Percentiles rank a stretch among this genome's conserved stretches.
These are phyloP conservation scores for Selenia dentaria DNA, from an alignment of 2,888 invertebrate genomes.

Conservation along the genomic window DNA sequence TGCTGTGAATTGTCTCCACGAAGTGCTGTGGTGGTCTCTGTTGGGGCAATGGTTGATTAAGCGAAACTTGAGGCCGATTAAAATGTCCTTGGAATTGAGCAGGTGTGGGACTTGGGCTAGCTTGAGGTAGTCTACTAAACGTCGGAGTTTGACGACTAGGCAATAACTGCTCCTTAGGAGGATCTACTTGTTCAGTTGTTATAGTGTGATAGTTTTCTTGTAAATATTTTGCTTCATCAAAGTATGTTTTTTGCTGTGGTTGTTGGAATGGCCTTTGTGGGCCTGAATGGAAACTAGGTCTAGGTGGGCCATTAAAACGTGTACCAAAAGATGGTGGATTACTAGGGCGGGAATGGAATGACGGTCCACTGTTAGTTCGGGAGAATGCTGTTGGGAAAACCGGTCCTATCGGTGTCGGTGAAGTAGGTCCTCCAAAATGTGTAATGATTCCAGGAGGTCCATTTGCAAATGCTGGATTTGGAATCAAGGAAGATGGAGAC, in stretches of 20 bases:
- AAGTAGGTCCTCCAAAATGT: slow-evolving; percentile 58
- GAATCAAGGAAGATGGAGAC: slow-evolving; percentile 53
- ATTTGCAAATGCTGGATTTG: slow-evolving; percentile 58
- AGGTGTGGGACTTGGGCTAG: slow-evolving; percentile 61
- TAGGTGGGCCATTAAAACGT: slow-evolving; percentile 71
- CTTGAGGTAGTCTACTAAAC: slow-evolving; percentile 59
- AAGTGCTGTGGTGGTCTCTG: slow-evolving; percentile 69
- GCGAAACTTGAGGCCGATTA: slow-evolving; percentile 60
- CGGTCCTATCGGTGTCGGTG: slow-evolving; percentile 60
- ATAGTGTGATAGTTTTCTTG: slow-evolving; percentile 83
- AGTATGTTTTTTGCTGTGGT: slow-evolving; percentile 66
- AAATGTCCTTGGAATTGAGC: slow-evolving; percentile 65
- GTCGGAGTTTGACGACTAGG: slow-evolving; percentile 63
- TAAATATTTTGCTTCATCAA: slow-evolving; percentile 79
- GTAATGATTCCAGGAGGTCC: slow-evolving; percentile 56
- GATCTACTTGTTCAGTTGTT: slow-evolving; percentile 75
- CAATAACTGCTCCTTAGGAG: slow-evolving; percentile 68
- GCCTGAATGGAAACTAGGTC: slow-evolving; percentile 74
- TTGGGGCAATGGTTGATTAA: slow-evolving; percentile 80
- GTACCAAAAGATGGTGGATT: slow-evolving; percentile 56
- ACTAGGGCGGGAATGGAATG: slow-evolving; percentile 62
- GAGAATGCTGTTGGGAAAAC: slow-evolving; percentile 60
- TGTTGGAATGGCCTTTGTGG: slow-evolving; percentile 82
- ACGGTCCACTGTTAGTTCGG: slow-evolving; percentile 58
- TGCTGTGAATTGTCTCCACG: slow-evolving; percentile 52